These are phyloP conservation scores for Metalampra italica DNA, from an alignment of 2,888 invertebrate genomes.

Conservation along the genomic window DNA sequence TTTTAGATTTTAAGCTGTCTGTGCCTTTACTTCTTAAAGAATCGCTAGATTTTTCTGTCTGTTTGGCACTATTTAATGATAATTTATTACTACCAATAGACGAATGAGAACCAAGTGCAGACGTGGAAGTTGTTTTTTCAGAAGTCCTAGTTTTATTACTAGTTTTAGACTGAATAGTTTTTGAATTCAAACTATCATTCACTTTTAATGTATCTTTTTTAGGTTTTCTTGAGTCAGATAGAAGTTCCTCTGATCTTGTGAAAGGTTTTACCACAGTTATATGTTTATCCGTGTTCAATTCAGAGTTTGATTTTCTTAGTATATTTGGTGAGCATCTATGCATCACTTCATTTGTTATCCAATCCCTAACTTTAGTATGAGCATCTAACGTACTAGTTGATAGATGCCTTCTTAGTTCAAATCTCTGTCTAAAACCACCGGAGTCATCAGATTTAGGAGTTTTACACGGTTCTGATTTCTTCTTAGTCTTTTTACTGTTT, in stretches of 20 bases:
- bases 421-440: slow-evolving; percentile 78
- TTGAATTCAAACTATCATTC: slow-evolving; percentile 29
- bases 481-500: slow-evolving; percentile 71
- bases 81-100: slow-evolving; percentile 58
- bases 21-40: slow-evolving; percentile 63
- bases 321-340: slow-evolving; percentile 84
- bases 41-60: slow-evolving; percentile 59
- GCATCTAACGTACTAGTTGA: slow-evolving; percentile 91
- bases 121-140: slow-evolving; percentile 68
- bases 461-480: slow-evolving; percentile 76
- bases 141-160: slow-evolving; percentile 55
- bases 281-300: slow-evolving; percentile 49
- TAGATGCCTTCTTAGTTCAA: slow-evolving; percentile 83
- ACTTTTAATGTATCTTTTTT: slow-evolving; percentile 38
- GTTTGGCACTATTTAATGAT: slow-evolving; percentile 39
- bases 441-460: slow-evolving; percentile 77
- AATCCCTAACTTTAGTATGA: slow-evolving; percentile 90
- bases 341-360: slow-evolving; percentile 90
- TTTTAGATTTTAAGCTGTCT: slow-evolving; percentile 75
- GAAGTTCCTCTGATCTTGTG: slow-evolving; percentile 67
- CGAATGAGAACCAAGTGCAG: slow-evolving; percentile 66
- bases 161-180: slow-evolving; percentile 35
- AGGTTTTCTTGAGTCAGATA: slow-evolving; percentile 50
- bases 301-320: slow-evolving; percentile 73
- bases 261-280: slow-evolving; percentile 47